Base-by-base conservation (phyloP, 2,113 vertebrate genomes). In the Tychaedon coryphoeus region DNA sequence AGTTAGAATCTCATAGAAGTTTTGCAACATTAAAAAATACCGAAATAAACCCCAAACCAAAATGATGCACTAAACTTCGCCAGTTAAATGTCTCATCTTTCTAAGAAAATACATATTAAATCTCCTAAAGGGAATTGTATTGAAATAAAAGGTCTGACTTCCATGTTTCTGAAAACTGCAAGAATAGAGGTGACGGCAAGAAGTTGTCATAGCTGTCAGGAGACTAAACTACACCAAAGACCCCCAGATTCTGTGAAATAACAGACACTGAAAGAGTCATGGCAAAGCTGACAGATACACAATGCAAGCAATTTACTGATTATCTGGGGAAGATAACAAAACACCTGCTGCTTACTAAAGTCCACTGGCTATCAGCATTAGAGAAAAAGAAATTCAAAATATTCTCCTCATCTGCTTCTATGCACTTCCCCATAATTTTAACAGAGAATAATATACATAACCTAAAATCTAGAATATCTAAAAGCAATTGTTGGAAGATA, bases 311-410 rank as follows among this genome's bases (percentile, higher is more conserved):
- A 91, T 97, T 95, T 95, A 76, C 71, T 72, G 93, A 88, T 87
- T 93, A 86, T 96, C 80, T 79, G 75, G 79, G 71, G 69, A 83
- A 88, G 70, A 77, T 83, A 81, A 88, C 64, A 87, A 77, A 92
- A 91, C 64, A 88, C 64, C 94, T 96, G 67, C 71, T 84, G 65
- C 45, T 86, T 95, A 40, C 34, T 93, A 8, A 92, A 94, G 87
- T 69, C 57, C 53, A 69, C 31, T 57, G 42, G 12, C 7, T 77
- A 71, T 57, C 66, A 73, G 24, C n/a, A 66, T 47, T 67, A 53
- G 22, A 74, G 15, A 36, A 86, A 74, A 93, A 86, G 82, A 69
- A 61, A 2, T 47, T 47, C 14, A 75, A 81, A 86, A 61, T 18
- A 33, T 26, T 80, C 4, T 57, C 5, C 18, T 66, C 15, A 20